Conservation (phyloP, 2,888 invertebrate genomes). For the Microplitis manilae region DNA sequence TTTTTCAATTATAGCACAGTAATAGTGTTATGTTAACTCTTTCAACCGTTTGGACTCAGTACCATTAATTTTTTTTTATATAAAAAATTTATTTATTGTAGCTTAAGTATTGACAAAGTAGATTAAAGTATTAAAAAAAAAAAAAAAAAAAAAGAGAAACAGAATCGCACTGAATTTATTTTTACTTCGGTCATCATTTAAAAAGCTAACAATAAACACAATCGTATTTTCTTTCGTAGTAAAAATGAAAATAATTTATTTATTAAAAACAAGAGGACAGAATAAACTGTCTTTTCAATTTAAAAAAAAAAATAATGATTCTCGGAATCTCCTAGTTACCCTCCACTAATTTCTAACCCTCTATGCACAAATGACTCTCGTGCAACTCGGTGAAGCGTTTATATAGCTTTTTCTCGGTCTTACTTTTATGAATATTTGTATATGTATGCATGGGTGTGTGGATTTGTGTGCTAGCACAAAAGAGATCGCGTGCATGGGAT, state of each 20-base stretch:
- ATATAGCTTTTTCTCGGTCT: constrained; percentile 5
- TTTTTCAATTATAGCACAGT: no score
- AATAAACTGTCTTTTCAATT: constrained; percentile 28
- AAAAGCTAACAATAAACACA: no score
- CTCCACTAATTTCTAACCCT: constrained; percentile 8
- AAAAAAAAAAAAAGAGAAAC: no score
- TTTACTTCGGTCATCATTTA: no score
- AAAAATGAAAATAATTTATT: constrained; percentile 24
- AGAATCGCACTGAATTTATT: no score
- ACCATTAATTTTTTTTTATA: no score
- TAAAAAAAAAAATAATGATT: constrained; percentile 29
- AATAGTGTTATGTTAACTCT: no score
- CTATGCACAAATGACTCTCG: constrained; percentile 37
- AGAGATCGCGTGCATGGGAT: constrained; percentile 46
- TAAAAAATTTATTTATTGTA: no score
- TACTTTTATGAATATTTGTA: background rate
- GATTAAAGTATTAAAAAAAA: no score
- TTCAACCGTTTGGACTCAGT: no score
- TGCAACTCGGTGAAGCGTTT: constrained; percentile 38
- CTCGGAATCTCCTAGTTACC: constrained; percentile 29
- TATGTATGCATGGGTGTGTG: constrained; percentile 5
- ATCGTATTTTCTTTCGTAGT: no score
- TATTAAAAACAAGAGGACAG: constrained; percentile 38
- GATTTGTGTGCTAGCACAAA: background rate
- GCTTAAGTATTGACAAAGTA: no score